Evolutionary conservation across 2,888 invertebrate genomes (phyloP), one percentile per base, ranked within the genome.

Genomic region (Nemotelus nigrinus): DNA sequence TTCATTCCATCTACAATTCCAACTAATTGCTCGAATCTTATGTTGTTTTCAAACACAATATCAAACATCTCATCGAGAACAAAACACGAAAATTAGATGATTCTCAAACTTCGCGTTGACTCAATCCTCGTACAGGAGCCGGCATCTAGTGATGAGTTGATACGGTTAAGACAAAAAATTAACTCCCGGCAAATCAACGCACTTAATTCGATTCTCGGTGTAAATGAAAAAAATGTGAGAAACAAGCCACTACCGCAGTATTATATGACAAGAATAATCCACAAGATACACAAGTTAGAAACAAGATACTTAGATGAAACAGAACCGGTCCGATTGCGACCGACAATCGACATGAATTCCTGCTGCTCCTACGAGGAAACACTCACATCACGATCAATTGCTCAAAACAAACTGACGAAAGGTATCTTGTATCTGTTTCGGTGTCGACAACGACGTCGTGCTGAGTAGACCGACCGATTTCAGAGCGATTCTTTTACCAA

Each of bases 331-430:
- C 70, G 70, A 70, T 55, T 55, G 48, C 8, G 50, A 48, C 48
- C 48, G 8, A 6, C 47, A 7, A 67, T 50, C 45, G 47, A 43
- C 43, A 70, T 25, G 47, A 55, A 53, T 43, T 5, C 10, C 45
- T 5, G 41, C 4, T 3, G 43, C 63, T 43, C 3, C 3, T 43
- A 39, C 41, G 8, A 6, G 43, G 70, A 67, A 63, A 70, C 70
- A 55, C 70, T 55, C 55, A 41, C 70, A 70, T 70, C 70, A 70
- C 70, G 70, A 70, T 10, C 70, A 70, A 70, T 43, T 43, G 70
- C 70, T 70, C 70, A 55, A 70, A 70, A 70, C 55, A 70, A 70
- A 70, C 70, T 70, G 70, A 70, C 50, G 55, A 70, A 70, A 53
- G 7, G 55, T 70, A 55, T 53, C 70, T 70, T 41, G 65, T 45